Percentiles rank a stretch among this genome's conserved stretches.
Conservation (phyloP, 2,888 invertebrate species). For the Siphlonurus alternatus region DNA sequence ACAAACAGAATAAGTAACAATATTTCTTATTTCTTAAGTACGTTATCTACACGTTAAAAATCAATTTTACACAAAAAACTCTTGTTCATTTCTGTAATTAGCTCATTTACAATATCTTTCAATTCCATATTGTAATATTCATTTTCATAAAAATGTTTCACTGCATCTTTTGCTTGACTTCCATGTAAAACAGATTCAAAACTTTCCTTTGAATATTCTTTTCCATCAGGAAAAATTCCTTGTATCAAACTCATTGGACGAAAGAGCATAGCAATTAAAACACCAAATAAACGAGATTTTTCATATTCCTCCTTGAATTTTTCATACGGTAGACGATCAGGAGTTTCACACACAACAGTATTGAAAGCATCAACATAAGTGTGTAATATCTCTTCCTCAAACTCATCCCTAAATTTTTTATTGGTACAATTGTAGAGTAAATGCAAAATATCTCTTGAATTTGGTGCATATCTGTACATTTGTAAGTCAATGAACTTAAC, state of each 20-base stretch:
- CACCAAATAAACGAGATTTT: background rate
- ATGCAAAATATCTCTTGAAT: background rate
- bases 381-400: background rate
- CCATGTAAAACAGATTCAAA: background rate
- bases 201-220: background rate
- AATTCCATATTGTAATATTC: background rate
- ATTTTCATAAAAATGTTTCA: background rate
- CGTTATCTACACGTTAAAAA: too few relatives aligned
- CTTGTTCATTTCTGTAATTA: background rate
- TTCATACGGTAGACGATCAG: background rate
- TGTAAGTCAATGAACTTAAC: background rate
- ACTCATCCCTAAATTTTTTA: background rate
- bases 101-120: background rate
- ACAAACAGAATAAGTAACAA: too few relatives aligned
- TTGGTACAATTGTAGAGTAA: background rate
- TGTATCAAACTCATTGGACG: background rate
- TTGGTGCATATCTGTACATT: background rate
- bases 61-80: background rate
- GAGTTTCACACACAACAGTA: background rate
- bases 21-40: too few relatives aligned
- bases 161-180: background rate
- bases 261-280: background rate
- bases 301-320: background rate
- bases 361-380: slow-evolving; percentile 1
- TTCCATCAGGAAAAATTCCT: background rate